Evolutionary conservation across 1,140 invertebrate genomes (phyloP).

Genomic region (Ceratina calcarata): DNA sequence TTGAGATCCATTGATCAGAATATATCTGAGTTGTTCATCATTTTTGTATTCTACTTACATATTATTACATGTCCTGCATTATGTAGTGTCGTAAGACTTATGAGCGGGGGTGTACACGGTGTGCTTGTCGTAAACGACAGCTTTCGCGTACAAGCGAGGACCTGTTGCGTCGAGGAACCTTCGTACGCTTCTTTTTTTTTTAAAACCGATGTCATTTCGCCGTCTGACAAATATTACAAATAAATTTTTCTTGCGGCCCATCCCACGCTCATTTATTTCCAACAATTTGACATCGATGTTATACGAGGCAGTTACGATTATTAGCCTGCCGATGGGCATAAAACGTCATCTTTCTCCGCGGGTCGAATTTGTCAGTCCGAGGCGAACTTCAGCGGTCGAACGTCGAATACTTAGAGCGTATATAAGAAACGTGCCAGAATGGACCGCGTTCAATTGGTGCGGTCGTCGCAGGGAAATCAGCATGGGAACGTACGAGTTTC

Average conservation of each 20-base stretch:
- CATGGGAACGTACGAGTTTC: slow-evolving; percentile 2
- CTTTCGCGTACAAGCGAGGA: slow-evolving; percentile 32
- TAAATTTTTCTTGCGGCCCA: slow-evolving; percentile 9
- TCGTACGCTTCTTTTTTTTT: slow-evolving; percentile 54
- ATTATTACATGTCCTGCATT: too few species aligned
- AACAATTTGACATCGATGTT: background rate
- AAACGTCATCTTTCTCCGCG: background rate
- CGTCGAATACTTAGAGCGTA: too few species aligned
- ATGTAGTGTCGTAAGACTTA: too few species aligned
- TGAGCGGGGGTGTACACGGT: too few species aligned
- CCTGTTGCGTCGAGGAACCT: slow-evolving; percentile 47
- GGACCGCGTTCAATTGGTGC: background rate
- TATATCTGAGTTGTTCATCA: too few species aligned
- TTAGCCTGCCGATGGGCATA: background rate
- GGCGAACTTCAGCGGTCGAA: background rate
- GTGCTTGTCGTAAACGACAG: slow-evolving; percentile 49
- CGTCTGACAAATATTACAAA: slow-evolving; percentile 22
- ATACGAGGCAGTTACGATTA: too few species aligned
- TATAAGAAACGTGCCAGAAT: background rate
- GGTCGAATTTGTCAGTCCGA: background rate
- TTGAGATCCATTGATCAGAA: too few species aligned
- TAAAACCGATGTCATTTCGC: slow-evolving; percentile 41
- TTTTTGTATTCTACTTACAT: too few species aligned
- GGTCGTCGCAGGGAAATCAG: slow-evolving; percentile 4
- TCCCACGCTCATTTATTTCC: background rate